phyloP scores from a whole-genome alignment of 1,140 invertebrate genomes.

The Brachionus paranguensis region DNA sequence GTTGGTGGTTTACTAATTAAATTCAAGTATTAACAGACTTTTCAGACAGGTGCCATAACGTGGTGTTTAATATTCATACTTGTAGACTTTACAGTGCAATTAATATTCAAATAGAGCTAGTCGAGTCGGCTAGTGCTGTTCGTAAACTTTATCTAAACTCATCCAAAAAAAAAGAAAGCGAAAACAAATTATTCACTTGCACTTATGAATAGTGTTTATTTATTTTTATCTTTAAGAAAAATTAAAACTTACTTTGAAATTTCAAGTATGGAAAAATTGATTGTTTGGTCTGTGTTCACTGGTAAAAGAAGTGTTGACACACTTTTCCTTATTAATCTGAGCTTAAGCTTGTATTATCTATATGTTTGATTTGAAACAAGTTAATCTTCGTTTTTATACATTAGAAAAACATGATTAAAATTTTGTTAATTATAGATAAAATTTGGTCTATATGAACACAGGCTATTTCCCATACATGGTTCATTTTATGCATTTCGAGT shows the following conservation, averaged over 20 bases:
- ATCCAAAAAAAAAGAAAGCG: not conserved
- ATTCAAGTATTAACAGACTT: not conserved
- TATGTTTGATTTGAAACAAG: not conserved
- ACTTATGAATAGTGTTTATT: constrained; percentile 21
- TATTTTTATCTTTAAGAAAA: constrained; percentile 7
- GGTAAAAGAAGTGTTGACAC: constrained; percentile 6
- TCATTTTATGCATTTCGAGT: not conserved
- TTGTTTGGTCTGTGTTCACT: not conserved
- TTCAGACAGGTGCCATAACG: constrained; percentile 35
- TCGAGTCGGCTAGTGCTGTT: not conserved
- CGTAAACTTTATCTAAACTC: not conserved
- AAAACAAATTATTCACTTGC: constrained; percentile 30
- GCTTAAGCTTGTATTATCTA: not conserved
- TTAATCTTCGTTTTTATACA: constrained; percentile 12
- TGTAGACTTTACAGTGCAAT: not conserved
- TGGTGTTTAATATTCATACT: constrained; percentile 10
- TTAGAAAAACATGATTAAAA: not conserved
- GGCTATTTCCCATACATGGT: not conserved
- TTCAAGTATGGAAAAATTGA: constrained; percentile 18
- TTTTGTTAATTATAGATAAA: constrained; percentile 5
- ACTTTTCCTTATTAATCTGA: constrained; percentile 2
- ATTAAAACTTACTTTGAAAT: constrained; percentile 11
- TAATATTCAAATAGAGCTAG: not conserved
- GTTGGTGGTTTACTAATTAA: constrained; percentile 27
- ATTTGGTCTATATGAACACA: not conserved